phyloP scores from a whole-genome alignment of 1,140 invertebrate genomes.

The Argopecten irradians region DNA sequence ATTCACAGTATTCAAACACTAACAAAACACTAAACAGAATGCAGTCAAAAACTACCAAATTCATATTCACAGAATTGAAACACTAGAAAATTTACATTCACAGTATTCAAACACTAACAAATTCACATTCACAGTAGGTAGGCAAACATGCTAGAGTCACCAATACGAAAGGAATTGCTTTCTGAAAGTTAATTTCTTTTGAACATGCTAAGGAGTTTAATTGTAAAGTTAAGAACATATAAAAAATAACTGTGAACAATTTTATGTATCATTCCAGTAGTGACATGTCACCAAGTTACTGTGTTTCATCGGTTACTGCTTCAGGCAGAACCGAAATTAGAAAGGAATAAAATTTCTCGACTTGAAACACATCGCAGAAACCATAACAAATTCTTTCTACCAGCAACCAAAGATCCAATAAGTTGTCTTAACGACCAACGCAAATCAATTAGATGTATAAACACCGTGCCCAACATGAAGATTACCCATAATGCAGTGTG shows the following conservation, averaged over 20 bases:
- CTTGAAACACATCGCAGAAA: background rate
- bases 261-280: background rate
- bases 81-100: too few relatives aligned
- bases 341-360: conserved; percentile 5
- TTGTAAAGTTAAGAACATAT: background rate
- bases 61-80: too few relatives aligned
- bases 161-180: too few relatives aligned
- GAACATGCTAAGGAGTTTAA: background rate
- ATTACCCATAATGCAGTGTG: conserved; percentile 8
- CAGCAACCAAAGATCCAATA: background rate
- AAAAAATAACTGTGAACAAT: background rate
- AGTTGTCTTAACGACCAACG: background rate
- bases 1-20: too few relatives aligned
- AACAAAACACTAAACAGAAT: too few relatives aligned
- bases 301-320: background rate
- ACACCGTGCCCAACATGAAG: background rate
- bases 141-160: too few relatives aligned
- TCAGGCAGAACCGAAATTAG: background rate
- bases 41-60: too few relatives aligned
- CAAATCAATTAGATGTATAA: conserved; percentile 2
- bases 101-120: too few relatives aligned
- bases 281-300: background rate
- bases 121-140: too few relatives aligned
- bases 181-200: background rate
- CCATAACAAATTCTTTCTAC: background rate